Percentiles rank a stretch among this genome's conserved stretches.
Evolutionary conservation across 1,140 invertebrate species (phyloP).

Genomic region (Drosophila nikananu): DNA sequence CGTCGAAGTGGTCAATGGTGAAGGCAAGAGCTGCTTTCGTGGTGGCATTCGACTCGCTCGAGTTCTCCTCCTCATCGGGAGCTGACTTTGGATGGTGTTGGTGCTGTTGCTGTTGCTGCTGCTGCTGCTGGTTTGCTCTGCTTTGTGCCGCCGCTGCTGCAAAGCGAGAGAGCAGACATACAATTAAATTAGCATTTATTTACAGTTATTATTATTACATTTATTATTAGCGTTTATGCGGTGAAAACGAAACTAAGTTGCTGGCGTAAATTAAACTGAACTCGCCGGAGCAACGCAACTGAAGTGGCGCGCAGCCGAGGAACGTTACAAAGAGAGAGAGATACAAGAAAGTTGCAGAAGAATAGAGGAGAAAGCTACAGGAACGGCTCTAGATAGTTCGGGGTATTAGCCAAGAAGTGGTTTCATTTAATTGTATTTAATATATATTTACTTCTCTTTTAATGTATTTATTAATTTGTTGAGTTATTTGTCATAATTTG

Average conservation of each 20-base stretch:
- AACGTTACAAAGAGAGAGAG: conserved; percentile 4
- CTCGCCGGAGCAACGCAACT: conserved; percentile 42
- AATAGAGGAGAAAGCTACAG: conserved; percentile 21
- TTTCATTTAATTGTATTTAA: neutral
- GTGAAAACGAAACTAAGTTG: conserved; percentile 65
- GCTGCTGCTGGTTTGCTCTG: conserved; percentile 60
- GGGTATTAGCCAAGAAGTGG: neutral
- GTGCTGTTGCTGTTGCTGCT: conserved; percentile 33
- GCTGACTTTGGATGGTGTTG: conserved; percentile 1
- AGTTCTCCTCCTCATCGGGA: conserved; percentile 62
- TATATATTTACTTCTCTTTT: neutral
- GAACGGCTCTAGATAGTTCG: conserved; percentile 29
- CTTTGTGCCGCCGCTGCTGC: conserved; percentile 58
- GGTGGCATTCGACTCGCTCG: conserved; percentile 62
- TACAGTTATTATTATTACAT: conserved; percentile 73
- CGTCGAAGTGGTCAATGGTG: conserved; percentile 89
- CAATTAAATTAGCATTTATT: conserved; percentile 79
- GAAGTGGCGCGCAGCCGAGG: conserved; percentile 46
- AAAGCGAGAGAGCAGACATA: conserved; percentile 29
- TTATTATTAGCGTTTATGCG: conserved; percentile 67
- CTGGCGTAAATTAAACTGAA: conserved; percentile 48
- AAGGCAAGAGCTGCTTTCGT: conserved; percentile 86
- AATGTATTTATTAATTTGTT: neutral
- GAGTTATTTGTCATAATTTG: neutral
- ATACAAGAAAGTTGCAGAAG: conserved; percentile 1